Percentiles rank a stretch among this genome's conserved stretches.
Evolutionary conservation across 2,888 invertebrate species (phyloP).

Genomic region (Steinernema scapterisci): DNA sequence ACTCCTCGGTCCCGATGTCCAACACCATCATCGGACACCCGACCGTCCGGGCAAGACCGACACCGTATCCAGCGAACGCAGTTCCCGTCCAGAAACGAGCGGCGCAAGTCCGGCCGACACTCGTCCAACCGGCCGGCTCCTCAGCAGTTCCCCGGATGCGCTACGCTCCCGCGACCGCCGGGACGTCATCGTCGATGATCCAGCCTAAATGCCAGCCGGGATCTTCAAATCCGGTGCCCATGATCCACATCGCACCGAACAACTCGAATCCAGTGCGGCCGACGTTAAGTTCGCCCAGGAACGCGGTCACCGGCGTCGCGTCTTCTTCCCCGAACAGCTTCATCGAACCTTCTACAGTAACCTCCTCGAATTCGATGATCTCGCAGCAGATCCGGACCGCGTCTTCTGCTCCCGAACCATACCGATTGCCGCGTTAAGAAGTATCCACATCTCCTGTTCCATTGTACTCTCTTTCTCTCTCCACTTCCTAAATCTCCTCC

Average conservation of each 20-base stretch:
- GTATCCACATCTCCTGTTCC: too few relatives aligned
- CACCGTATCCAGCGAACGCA: not conserved
- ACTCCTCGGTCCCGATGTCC: not conserved
- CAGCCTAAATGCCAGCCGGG: slow-evolving; percentile 6
- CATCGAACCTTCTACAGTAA: not conserved
- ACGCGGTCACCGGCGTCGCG: not conserved
- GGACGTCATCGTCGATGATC: not conserved
- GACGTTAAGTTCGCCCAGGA: not conserved
- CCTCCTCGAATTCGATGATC: not conserved
- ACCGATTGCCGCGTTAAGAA: slow-evolving; percentile 19
- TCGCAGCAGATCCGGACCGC: not conserved
- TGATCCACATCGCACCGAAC: slow-evolving; percentile 26
- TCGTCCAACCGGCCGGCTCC: not conserved
- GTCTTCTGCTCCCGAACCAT: not conserved
- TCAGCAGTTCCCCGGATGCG: not conserved
- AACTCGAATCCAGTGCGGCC: slow-evolving; percentile 18
- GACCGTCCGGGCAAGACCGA: not conserved
- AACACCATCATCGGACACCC: slow-evolving; percentile 16
- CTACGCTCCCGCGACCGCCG: slow-evolving; percentile 5
- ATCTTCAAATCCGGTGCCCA: not conserved
- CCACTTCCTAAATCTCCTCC: not conserved
- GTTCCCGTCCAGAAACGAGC: slow-evolving; percentile 8
- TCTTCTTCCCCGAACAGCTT: not conserved
- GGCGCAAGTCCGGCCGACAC: slow-evolving; percentile 8
- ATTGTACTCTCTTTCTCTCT: not conserved